Evolutionary conservation across 2,888 invertebrate genomes (phyloP).

Genomic region (Tenthredo mesomela): DNA sequence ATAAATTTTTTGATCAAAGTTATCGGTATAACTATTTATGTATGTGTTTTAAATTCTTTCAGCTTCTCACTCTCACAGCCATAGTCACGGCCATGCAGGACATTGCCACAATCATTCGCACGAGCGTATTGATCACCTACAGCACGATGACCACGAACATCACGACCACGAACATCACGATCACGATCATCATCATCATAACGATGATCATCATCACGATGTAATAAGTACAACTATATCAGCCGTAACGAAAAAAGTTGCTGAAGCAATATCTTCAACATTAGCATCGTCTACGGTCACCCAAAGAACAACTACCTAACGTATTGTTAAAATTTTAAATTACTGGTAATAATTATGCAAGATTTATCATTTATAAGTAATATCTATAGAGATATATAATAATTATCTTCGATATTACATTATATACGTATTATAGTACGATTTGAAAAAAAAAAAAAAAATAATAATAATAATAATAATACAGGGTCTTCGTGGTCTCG

Average conservation of each 20-base stretch:
- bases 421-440: background rate
- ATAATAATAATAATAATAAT: too few relatives aligned
- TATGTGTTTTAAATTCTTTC: background rate
- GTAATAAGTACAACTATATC: conserved; percentile 61
- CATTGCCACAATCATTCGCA: conserved; percentile 48
- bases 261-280: conserved; percentile 63
- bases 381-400: background rate
- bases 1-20: background rate
- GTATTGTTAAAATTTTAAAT: background rate
- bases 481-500: background rate
- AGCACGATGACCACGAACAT: conserved; percentile 54
- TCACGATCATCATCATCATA: conserved; percentile 56
- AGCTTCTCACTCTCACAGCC: conserved; percentile 59
- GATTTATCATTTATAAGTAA: background rate
- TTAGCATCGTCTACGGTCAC: conserved; percentile 60
- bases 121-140: conserved; percentile 53
- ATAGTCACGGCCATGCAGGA: conserved; percentile 55
- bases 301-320: conserved; percentile 13
- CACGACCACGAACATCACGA: conserved; percentile 57
- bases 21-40: background rate
- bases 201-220: conserved; percentile 55
- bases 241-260: conserved; percentile 65
- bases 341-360: background rate
- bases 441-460: too few relatives aligned
- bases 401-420: background rate